Percentiles rank a stretch among this genome's conserved stretches.
Conservation (phyloP, 2,888 invertebrate species). For the Disparrhopalites patrizii region DNA sequence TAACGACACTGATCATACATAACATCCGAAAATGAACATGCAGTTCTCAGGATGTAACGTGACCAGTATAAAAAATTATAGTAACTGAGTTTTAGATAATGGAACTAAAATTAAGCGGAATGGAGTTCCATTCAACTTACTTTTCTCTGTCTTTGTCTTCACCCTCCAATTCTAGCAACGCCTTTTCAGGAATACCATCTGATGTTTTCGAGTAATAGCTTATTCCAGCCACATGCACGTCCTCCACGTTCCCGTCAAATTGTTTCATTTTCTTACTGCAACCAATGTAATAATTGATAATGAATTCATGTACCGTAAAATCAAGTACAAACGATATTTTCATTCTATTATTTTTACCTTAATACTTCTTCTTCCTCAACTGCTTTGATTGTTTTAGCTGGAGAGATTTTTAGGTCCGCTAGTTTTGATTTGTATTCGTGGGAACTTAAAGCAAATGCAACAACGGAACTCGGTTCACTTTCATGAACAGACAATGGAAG, state of each 20-base stretch:
- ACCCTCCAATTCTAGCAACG: conserved; percentile 9
- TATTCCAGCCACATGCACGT: conserved; percentile 5
- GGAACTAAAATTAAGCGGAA: no score
- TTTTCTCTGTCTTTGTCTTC: conserved; percentile 30
- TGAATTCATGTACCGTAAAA: neutral
- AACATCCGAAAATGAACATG: neutral
- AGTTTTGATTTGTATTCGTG: conserved; percentile 64
- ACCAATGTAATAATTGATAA: neutral
- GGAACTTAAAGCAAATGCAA: conserved; percentile 74
- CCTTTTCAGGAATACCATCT: conserved; percentile 10
- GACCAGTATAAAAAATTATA: neutral
- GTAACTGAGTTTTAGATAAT: no score
- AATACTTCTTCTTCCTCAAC: conserved; percentile 18
- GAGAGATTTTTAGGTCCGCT: conserved; percentile 52
- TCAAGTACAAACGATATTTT: neutral
- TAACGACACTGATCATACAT: no score
- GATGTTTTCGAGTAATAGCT: conserved; percentile 2
- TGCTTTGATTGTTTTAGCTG: conserved; percentile 9
- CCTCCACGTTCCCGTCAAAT: conserved; percentile 7
- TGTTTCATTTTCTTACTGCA: conserved; percentile 21
- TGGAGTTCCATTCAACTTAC: conserved; percentile 8
- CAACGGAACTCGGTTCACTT: conserved; percentile 75
- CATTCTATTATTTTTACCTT: conserved; percentile 1
- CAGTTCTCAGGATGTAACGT: neutral
- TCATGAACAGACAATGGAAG: conserved; percentile 66